Percentiles rank a stretch among this genome's conserved stretches.
phyloP scores from a whole-genome alignment of 2,797 vertebrate species.

The Ambastaia sidthimunki region DNA sequence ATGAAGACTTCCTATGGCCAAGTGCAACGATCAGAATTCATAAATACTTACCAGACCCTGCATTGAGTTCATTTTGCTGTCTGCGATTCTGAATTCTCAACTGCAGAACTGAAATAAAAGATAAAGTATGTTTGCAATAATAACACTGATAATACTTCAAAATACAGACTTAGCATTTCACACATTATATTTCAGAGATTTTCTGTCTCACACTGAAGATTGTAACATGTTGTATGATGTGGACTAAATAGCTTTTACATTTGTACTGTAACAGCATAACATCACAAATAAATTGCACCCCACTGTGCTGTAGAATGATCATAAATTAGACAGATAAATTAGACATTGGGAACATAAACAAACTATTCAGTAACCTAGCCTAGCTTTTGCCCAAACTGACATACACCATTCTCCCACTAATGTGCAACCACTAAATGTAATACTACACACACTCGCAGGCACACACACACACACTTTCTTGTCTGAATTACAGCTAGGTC shows the following conservation, averaged over 20 bases:
- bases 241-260: slow-evolving; percentile 50
- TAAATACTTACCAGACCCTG: slow-evolving; percentile 74
- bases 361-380: neutral
- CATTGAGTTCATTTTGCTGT: slow-evolving; percentile 81
- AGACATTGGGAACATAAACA: neutral
- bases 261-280: neutral
- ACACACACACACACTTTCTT: slow-evolving; percentile 21
- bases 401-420: neutral
- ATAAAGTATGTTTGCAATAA: slow-evolving; percentile 36
- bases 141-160: neutral
- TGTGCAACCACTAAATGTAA: neutral
- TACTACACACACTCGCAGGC: slow-evolving; percentile 1
- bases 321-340: slow-evolving; percentile 38
- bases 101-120: slow-evolving; percentile 81
- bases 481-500: slow-evolving; percentile 63
- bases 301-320: neutral
- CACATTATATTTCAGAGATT: neutral
- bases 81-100: slow-evolving; percentile 86
- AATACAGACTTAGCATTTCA: neutral
- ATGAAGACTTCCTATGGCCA: neutral
- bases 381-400: neutral
- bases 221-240: slow-evolving; percentile 50
- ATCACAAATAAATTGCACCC: neutral
- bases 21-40: slow-evolving; percentile 5
- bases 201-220: slow-evolving; percentile 1